These are phyloP conservation scores for Porites cylindrica DNA, from an alignment of 92 coral and sea anemone genomes.

Conservation along the genomic window DNA sequence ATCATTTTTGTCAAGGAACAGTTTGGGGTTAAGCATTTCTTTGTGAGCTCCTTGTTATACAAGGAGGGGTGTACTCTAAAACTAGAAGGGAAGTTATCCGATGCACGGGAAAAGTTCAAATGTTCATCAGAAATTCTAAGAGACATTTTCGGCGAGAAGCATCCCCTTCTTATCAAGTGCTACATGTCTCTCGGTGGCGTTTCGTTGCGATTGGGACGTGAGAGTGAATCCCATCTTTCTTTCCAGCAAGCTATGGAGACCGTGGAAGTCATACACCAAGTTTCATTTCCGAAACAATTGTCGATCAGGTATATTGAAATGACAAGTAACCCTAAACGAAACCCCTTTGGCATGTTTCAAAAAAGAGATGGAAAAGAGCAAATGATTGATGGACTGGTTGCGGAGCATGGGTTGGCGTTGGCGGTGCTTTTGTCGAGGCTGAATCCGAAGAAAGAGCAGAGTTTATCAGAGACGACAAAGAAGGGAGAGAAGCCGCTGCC, in stretches of 20 bases:
- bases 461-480: background rate
- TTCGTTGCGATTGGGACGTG: background rate
- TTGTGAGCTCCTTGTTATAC: constrained; percentile 10
- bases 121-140: background rate
- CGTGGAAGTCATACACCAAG: constrained; percentile 29
- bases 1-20: background rate
- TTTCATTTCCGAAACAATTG: constrained; percentile 13
- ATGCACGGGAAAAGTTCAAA: background rate
- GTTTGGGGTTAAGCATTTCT: constrained; percentile 1
- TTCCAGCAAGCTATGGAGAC: constrained; percentile 23
- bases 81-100: background rate
- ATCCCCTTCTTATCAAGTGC: background rate
- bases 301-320: constrained; percentile 1
- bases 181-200: constrained; percentile 3
- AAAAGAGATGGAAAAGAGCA: background rate
- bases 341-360: background rate
- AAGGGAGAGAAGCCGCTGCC: background rate
- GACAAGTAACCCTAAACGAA: background rate
- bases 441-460: background rate
- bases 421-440: constrained; percentile 1
- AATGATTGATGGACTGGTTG: constrained; percentile 23
- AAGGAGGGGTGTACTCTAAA: constrained; percentile 6
- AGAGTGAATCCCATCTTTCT: constrained; percentile 6
- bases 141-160: background rate
- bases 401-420: constrained; percentile 22